Evolutionary conservation across 2,797 vertebrate genomes (phyloP), one percentile per base, ranked within the genome.

Genomic region (Octomys mimax): DNA sequence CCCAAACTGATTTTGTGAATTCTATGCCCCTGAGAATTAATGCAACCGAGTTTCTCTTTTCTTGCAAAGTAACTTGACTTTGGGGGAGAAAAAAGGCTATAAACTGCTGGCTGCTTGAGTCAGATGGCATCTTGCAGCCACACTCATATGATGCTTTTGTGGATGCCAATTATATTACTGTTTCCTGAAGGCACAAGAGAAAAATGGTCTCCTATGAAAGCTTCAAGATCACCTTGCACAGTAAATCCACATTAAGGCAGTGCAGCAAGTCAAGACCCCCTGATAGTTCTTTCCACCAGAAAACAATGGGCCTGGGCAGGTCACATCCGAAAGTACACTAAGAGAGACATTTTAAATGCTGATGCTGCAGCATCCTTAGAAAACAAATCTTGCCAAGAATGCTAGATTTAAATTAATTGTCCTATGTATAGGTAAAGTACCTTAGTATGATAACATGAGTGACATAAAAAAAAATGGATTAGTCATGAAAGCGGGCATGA

Each of bases 51-150:
- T 79, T 36, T 89, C 59, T 52, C 62, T 89, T 46, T 77, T 71
- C 78, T 89, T 93, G 80, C 89, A 97, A 93, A 98, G 95, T 73
- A 95, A 90, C 61, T 59, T 95, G n/a, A 62, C 64, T 46, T 92
- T 87, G 87, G 42, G 42, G 75, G 92, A 97, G 13, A 77, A 33
- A 36, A 42, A 64, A 92, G 36, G 2, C 70, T 90, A 89, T 22
- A 91, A 70, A 90, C 78, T 62, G 21, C 46, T 95, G 80, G 70
- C 75, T 96, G 36, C 92, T 92, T 14, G 4, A 39, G 89, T 83
- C 75, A 88, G 64, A 54, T 61, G 64, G 73, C 88, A 33, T 87
- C 84, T 93, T 91, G 93, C 61, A 52, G 70, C 39, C 36, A 89
- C 0, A 0, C 36, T 92, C 96, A 49, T 61, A 8, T 59, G 91